Conservation (phyloP, 1,140 invertebrate species). For the Trissolcus basalis region DNA sequence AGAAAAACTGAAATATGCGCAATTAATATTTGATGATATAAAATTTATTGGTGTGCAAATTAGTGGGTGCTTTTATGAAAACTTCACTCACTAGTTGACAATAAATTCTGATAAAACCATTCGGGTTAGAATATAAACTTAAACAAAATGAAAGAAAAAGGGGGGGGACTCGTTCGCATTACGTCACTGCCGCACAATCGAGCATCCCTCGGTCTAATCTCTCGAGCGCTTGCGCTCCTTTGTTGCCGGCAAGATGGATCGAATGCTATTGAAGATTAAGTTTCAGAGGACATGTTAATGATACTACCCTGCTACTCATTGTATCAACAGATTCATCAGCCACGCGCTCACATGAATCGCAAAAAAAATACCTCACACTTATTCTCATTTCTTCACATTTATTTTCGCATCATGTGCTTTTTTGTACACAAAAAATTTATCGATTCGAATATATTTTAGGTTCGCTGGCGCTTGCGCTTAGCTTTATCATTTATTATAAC, state of each 20-base stretch:
- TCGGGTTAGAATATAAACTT: background rate
- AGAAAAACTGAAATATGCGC: too few species aligned
- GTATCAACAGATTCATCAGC: too few species aligned
- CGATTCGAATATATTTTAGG: slow-evolving; percentile 34
- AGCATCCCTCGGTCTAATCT: slow-evolving; percentile 54
- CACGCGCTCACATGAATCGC: background rate
- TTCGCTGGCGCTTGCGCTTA: slow-evolving; percentile 33
- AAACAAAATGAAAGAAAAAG: slow-evolving; percentile 13
- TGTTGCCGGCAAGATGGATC: slow-evolving; percentile 51
- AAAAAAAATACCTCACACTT: slow-evolving; percentile 5
- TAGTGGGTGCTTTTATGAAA: too few species aligned
- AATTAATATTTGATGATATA: too few species aligned
- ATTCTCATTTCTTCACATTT: slow-evolving; percentile 18
- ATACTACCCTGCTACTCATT: slow-evolving; percentile 8
- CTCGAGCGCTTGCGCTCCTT: slow-evolving; percentile 50
- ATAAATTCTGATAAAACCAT: too few species aligned
- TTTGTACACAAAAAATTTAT: slow-evolving; percentile 37
- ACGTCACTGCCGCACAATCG: slow-evolving; percentile 50
- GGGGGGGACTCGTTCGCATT: slow-evolving; percentile 38
- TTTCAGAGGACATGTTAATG: slow-evolving; percentile 53
- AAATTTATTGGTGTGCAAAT: too few species aligned
- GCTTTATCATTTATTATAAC: too few species aligned
- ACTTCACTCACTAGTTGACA: too few species aligned
- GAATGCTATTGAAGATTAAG: slow-evolving; percentile 48
- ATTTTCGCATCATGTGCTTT: background rate